Conservation (phyloP, 2,113 vertebrate species). For the Tetrax tetrax region DNA sequence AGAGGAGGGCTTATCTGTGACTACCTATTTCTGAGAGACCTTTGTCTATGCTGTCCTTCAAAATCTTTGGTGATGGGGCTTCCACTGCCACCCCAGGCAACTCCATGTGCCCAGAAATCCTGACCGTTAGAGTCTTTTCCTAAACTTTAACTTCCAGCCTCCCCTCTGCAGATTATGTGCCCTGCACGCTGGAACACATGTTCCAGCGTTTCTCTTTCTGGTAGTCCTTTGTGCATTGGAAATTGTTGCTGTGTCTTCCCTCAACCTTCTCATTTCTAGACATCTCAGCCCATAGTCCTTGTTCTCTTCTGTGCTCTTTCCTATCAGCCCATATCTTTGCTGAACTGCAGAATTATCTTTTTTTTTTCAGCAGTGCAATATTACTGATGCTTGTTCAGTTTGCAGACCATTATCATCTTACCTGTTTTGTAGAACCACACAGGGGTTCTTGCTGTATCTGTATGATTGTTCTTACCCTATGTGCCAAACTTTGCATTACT, state of each 20-base stretch:
- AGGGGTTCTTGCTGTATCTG: neutral
- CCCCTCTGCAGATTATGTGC: fast-evolving
- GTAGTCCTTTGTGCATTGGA: neutral
- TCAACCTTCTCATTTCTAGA: neutral
- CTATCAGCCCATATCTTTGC: neutral
- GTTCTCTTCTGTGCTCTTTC: neutral
- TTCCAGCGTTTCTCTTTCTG: neutral
- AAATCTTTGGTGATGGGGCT: neutral
- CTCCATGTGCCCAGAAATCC: neutral
- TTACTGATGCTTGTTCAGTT: neutral
- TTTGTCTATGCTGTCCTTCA: neutral
- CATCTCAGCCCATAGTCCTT: neutral
- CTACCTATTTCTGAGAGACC: neutral
- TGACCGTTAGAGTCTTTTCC: neutral
- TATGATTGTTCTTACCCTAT: neutral
- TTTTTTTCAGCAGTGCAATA: neutral
- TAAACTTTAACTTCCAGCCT: neutral
- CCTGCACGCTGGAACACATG: fast-evolving
- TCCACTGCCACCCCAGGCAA: neutral
- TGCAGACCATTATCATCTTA: neutral
- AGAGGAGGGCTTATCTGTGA: neutral
- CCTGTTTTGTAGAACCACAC: neutral
- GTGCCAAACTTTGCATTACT: neutral
- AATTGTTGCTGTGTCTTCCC: neutral
- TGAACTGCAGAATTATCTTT: neutral